These are phyloP conservation scores for Propithecus perrieri DNA, from an alignment of 2,797 vertebrate species.

Conservation along the genomic window DNA sequence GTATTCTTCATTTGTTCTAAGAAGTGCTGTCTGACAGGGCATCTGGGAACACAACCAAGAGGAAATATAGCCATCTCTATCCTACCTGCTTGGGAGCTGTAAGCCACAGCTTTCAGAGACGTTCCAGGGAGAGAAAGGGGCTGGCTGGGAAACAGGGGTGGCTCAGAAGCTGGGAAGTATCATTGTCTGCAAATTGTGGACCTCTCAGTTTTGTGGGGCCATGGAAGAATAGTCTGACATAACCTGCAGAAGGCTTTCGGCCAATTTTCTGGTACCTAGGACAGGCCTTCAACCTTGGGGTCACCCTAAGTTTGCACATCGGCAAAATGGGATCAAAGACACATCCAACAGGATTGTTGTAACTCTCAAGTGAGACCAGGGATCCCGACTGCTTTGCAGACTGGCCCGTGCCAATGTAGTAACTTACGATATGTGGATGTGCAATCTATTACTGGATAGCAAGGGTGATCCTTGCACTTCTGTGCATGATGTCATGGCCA, in stretches of 20 bases:
- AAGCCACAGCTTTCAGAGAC: not conserved
- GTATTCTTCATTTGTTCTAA: slow-evolving; percentile 14
- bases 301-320: not conserved
- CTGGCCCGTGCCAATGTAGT: fast-evolving
- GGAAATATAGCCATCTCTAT: not conserved
- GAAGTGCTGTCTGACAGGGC: slow-evolving; percentile 54
- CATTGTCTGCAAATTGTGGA: fast-evolving
- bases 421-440: not conserved
- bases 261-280: not conserved
- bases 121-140: not conserved
- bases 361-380: fast-evolving
- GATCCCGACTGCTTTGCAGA: fast-evolving
- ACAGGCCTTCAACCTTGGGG: fast-evolving
- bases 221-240: fast-evolving
- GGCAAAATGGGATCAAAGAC: not conserved
- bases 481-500: slow-evolving; percentile 53
- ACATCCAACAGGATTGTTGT: fast-evolving
- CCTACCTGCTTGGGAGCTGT: not conserved
- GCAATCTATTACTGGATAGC: fast-evolving
- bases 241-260: fast-evolving
- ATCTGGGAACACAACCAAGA: not conserved
- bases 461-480: not conserved
- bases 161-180: fast-evolving
- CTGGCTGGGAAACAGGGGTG: not conserved
- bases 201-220: not conserved